A percentile compares a stretch with the other conserved stretches of the same genome.
Conservation (phyloP, 2,888 invertebrate genomes). For the Campoletis raptor region DNA sequence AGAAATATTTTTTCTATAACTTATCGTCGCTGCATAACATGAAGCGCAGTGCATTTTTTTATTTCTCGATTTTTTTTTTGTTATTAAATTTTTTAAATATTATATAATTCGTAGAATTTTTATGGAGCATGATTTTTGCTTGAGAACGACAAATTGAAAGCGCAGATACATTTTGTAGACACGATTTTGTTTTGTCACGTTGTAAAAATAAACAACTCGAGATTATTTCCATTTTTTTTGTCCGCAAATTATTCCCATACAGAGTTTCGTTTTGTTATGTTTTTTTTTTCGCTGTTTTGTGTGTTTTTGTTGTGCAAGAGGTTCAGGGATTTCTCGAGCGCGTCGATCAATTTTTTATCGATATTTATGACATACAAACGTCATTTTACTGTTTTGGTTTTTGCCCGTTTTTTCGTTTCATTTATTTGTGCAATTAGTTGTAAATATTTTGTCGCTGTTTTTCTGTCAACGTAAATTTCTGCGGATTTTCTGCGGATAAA, state of each 20-base stretch:
- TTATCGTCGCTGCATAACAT: slow-evolving; percentile 50
- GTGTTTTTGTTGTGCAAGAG: slow-evolving; percentile 52
- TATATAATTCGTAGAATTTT: slow-evolving; percentile 51
- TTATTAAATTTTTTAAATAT: neutral
- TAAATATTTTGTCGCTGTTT: slow-evolving; percentile 6
- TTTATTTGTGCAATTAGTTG: slow-evolving; percentile 48
- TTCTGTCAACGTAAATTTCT: slow-evolving; percentile 5
- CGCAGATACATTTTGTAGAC: slow-evolving; percentile 10
- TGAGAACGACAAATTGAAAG: slow-evolving; percentile 32
- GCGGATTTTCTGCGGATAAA: neutral
- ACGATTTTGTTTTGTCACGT: slow-evolving; percentile 1
- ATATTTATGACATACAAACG: slow-evolving; percentile 13
- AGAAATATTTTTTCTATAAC: slow-evolving; percentile 44
- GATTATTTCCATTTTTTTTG: slow-evolving; percentile 10
- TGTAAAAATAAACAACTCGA: slow-evolving; percentile 59
- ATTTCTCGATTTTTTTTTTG: slow-evolving; percentile 52
- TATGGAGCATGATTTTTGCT: slow-evolving; percentile 52
- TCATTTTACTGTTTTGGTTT: neutral
- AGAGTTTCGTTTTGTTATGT: neutral
- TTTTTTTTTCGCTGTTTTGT: neutral
- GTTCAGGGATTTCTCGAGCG: slow-evolving; percentile 68
- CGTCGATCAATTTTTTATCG: slow-evolving; percentile 38
- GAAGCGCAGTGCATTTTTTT: slow-evolving; percentile 25
- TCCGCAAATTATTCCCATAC: slow-evolving; percentile 3
- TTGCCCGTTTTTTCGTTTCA: neutral